Conservation (phyloP, 2,797 vertebrate genomes). For the Epinephelus malabaricus region DNA sequence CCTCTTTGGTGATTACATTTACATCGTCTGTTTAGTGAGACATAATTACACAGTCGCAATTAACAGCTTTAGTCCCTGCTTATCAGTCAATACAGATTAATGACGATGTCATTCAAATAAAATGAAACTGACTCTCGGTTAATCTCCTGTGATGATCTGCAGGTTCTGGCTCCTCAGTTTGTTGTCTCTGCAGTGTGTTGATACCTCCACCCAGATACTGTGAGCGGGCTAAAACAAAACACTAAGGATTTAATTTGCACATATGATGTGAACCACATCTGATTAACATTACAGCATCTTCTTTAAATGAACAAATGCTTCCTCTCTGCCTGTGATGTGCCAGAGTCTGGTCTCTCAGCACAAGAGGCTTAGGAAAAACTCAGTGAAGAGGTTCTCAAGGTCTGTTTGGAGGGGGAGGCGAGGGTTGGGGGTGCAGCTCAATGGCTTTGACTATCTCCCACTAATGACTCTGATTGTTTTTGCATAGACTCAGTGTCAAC, state of each 20-base stretch:
- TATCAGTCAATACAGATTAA: background rate
- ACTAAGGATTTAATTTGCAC: constrained; percentile 39
- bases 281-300: constrained; percentile 67
- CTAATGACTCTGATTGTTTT: constrained; percentile 78
- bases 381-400: constrained; percentile 51
- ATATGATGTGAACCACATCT: constrained; percentile 57
- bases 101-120: background rate
- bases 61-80: background rate
- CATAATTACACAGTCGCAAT: background rate
- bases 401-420: constrained; percentile 27
- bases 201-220: constrained; percentile 26
- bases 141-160: constrained; percentile 43
- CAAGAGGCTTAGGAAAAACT: constrained; percentile 33
- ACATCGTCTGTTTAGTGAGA: background rate
- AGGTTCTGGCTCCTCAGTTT: constrained; percentile 1
- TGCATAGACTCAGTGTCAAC: constrained; percentile 57
- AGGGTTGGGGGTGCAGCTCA: background rate
- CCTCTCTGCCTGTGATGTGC: constrained; percentile 50
- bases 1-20: background rate
- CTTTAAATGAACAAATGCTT: constrained; percentile 51
- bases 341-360: constrained; percentile 42
- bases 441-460: constrained; percentile 57
- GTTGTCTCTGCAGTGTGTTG: constrained; percentile 21
- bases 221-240: constrained; percentile 31
- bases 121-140: constrained; percentile 14